phyloP scores from a whole-genome alignment of 2,888 invertebrate genomes.

The Hypena proboscidalis region DNA sequence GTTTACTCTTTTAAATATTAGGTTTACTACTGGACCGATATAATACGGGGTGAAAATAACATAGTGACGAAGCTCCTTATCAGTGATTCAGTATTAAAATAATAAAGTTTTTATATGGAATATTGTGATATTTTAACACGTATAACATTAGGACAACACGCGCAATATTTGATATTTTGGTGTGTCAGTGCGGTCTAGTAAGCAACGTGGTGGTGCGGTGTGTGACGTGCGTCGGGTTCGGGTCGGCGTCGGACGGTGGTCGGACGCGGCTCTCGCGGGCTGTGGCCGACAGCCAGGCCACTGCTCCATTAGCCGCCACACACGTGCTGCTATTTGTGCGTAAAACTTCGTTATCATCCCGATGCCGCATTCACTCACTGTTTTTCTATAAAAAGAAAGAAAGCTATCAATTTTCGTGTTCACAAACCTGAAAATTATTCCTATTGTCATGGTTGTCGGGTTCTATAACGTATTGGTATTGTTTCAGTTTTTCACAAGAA shows the following conservation, averaged over 20 bases:
- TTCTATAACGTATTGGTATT: too few relatives aligned
- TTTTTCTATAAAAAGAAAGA: conserved; percentile 50
- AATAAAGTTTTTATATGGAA: too few relatives aligned
- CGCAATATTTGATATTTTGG: conserved; percentile 22
- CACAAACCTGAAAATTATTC: conserved; percentile 25
- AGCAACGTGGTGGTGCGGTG: conserved; percentile 10
- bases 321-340: too few relatives aligned
- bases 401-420: conserved; percentile 50
- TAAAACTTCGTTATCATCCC: conserved; percentile 64
- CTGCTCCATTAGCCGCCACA: conserved; percentile 54
- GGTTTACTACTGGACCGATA: too few relatives aligned
- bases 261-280: conserved; percentile 12
- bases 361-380: conserved; percentile 53
- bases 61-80: too few relatives aligned
- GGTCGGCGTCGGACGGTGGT: conserved; percentile 9
- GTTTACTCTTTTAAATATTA: too few relatives aligned
- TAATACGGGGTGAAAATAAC: too few relatives aligned
- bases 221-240: conserved; percentile 3
- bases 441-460: too few relatives aligned
- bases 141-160: too few relatives aligned
- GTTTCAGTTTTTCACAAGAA: too few relatives aligned
- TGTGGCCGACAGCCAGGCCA: conserved; percentile 35
- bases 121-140: too few relatives aligned
- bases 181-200: conserved; percentile 27
- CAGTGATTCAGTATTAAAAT: too few relatives aligned